Evolutionary conservation across 2,113 vertebrate genomes (phyloP), one percentile per base, ranked within the genome.

Genomic region (Dryoscopus gambensis): DNA sequence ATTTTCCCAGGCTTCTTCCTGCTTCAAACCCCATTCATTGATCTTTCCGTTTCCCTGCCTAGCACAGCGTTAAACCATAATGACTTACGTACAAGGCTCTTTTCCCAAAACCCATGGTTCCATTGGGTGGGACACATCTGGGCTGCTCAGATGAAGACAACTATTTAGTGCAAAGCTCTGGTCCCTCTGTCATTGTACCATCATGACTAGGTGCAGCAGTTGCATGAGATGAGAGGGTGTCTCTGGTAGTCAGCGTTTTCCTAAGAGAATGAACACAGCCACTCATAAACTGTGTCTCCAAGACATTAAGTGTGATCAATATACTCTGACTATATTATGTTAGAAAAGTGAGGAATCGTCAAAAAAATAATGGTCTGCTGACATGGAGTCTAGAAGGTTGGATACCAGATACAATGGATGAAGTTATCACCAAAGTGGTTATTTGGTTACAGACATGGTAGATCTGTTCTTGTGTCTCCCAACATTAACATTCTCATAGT

Each of bases 1-100:
- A 16, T 87, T 95, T 63, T 81, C 42, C 25, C 24, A 68, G 35
- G 3, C 10, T 67, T 64, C 28, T 50, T 81, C 20, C 25, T 77
- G 30, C 35, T 47, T 20, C 13, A 68, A 49, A 33, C 28, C 8
- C 9, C 8, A 1, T 0, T 68, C 8, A 1, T 0, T 68, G 57
- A 33, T 74, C 53, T 24, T 14, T 77, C 18, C 1, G 0, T 73
- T 84, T 71, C 9, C 27, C 21, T 59, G 4, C 50, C 4, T 5
- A 78, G 20, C 15, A 37, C 0, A 0, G 8, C 16, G 20, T 24
- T 62, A 78, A 84, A 28, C 50, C 14, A 28, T 20, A 70, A 39
- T 9, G 13, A 19, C 49, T 83, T 73, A 35, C 40, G 42, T 49
- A 35, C 14, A 30, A 71, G 13, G 9, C 6, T 47, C 0, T 70